Evolutionary conservation across 2,888 invertebrate genomes (phyloP), one percentile per base, ranked within the genome.

Genomic region (Ophion ventricosus): DNA sequence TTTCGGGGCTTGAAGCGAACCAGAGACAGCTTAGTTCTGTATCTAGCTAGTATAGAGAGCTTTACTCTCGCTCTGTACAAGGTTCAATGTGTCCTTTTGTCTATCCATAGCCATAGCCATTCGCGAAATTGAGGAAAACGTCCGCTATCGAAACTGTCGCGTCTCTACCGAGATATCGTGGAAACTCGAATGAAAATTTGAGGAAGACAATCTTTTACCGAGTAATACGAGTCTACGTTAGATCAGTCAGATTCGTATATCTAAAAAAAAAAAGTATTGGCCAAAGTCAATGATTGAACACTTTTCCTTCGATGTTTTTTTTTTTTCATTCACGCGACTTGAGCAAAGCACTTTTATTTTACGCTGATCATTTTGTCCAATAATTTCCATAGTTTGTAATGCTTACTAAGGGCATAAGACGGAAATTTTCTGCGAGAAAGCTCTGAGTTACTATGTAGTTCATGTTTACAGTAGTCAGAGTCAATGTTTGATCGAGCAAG

Each of bases 121-220:
- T 66, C 49, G 54, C 63, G 23, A 57, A 75, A 75, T 66, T 70
- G 75, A 79, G 56, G 57, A 57, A 75, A 75, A 79, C 75, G 69
- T 56, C 70, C 49, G 11, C 25, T 49, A 59, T 17, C 1, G 35
- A 29, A 17, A 80, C 43, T 29, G 49, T 59, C 23, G 29, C 63
- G 72, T 79, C 54, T 17, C 1, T 2, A 70, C 20, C 66, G 5
- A 25, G 43, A 17, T n/a, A 14, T 14, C 29, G 3, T 25, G 1
- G 59, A 49, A 25, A 26, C 8, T 25, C 17, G 3, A 54, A 69
- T 69, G 69, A 26, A 69, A 4, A 69, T 11, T 25, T 25, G 17
- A 25, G 49, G 4, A 54, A 69, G 5, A 64, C 29, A 7, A 64
- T 8, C 7, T 23, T 69, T n/a, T 8, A 14, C 25, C 10, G 10